Conservation (phyloP, 2,113 vertebrate genomes). For the Dasyurus viverrinus region DNA sequence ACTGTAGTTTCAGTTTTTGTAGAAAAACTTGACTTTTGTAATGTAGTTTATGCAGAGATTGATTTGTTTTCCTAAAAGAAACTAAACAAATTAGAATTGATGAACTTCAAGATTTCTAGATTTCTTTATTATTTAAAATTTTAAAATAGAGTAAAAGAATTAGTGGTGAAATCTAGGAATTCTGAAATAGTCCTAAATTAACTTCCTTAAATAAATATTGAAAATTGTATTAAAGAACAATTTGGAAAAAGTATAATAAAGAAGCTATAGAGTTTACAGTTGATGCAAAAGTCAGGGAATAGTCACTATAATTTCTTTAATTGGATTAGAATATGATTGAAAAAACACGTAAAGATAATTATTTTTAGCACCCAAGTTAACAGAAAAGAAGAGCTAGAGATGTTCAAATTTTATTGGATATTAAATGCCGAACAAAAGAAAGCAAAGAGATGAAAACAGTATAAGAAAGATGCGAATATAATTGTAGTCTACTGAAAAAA, state of each 20-base stretch:
- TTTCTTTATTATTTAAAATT: too few species aligned
- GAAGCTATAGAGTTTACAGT: neutral
- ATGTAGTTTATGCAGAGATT: too few species aligned
- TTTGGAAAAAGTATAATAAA: neutral
- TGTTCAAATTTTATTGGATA: neutral
- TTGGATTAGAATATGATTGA: neutral
- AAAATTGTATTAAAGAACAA: neutral
- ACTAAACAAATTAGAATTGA: too few species aligned
- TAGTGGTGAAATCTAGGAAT: neutral
- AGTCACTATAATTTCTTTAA: neutral
- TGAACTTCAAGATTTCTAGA: too few species aligned
- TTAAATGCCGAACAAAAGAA: neutral
- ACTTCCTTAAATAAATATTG: neutral
- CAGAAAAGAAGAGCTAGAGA: neutral
- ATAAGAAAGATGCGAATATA: neutral
- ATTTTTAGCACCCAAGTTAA: neutral
- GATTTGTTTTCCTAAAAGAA: too few species aligned
- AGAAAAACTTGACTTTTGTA: too few species aligned
- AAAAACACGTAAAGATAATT: neutral
- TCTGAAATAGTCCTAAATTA: neutral
- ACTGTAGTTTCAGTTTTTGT: too few species aligned
- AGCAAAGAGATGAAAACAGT: neutral
- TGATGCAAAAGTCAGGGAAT: neutral
- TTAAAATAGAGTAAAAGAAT: neutral
- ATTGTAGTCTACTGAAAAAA: neutral